phyloP scores from a whole-genome alignment of 2,113 vertebrate species.

The Gila orcuttii region DNA sequence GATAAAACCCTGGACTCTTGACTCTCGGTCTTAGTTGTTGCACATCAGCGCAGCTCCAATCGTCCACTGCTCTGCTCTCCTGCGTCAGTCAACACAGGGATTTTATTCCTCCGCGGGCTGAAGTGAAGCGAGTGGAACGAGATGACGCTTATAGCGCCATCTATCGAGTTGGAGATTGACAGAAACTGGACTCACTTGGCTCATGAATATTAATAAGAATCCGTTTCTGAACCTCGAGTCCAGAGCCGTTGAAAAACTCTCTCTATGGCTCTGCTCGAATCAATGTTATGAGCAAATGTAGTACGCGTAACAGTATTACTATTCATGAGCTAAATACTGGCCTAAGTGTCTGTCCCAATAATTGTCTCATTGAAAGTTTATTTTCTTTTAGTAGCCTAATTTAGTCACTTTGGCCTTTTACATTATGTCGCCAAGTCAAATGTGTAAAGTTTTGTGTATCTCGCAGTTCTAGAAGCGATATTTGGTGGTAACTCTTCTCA shows the following conservation, averaged over 20 bases:
- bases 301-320: background rate
- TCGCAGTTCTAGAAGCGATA: background rate
- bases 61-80: background rate
- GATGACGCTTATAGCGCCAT: conserved; percentile 11
- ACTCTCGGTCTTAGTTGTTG: conserved; percentile 1
- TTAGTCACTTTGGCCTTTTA: background rate
- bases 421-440: background rate
- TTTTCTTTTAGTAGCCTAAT: background rate
- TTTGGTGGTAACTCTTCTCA: background rate
- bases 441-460: background rate
- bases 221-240: background rate
- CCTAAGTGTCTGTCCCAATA: background rate
- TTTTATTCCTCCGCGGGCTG: conserved; percentile 12
- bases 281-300: too few species aligned
- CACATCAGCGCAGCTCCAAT: background rate
- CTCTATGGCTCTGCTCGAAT: too few species aligned
- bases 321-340: background rate
- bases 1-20: background rate
- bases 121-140: background rate
- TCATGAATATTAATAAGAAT: background rate
- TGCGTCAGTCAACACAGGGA: conserved; percentile 38
- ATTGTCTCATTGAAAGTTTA: too few species aligned
- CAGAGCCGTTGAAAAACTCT: too few species aligned
- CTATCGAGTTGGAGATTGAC: conserved; percentile 24
- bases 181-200: background rate